Base-by-base conservation (phyloP, 2,113 vertebrate species). In the Donacobius atricapilla region DNA sequence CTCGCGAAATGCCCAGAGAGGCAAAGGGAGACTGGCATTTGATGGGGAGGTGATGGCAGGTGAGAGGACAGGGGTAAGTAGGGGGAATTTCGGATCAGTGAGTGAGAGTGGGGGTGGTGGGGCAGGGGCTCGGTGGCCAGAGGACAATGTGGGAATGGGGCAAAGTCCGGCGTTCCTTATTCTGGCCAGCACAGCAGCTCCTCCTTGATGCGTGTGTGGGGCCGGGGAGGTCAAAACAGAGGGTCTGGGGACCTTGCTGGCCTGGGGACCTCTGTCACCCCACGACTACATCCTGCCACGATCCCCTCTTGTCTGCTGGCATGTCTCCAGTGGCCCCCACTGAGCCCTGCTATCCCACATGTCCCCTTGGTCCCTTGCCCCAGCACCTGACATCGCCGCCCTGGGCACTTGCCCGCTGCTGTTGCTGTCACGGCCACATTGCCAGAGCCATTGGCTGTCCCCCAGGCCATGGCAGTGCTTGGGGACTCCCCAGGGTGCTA, bases 231-330 rank as follows among this genome's bases (percentile, higher is more conserved):
- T 57, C 6, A 3, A 47, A 65, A 27, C 0, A 0, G 50, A n/a
- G 60, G 31, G 40, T 45, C 35, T 39, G 84, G 47, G 72, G 22
- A 51, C 48, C 40, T 57, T 16, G 11, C 13, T 73, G 54, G 25
- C 27, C 39, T 21, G 54, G 39, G 47, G 18, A 78, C 33, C 27
- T 9, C 63, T 7, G 10, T 83, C 33, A 70, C 57, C 28, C 61
- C 7, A 0, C 4, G 6, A 15, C 40, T 24, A 11, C 1, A 4
- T 73, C 61, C 66, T 45, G 45, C 60, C 21, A 35, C 0, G 0
- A 40, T 57, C 44, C 45, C 13, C 56, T 64, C 57, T 39, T 27
- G 39, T 77, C 42, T 89, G 48, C 45, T n/a, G 63, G 83, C 30
- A 5, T 64, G 48, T 76, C 51, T 20, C 13, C 3, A 4, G 39